Evolutionary conservation across 1,140 invertebrate species (phyloP).

Genomic region (Tenebrio molitor): DNA sequence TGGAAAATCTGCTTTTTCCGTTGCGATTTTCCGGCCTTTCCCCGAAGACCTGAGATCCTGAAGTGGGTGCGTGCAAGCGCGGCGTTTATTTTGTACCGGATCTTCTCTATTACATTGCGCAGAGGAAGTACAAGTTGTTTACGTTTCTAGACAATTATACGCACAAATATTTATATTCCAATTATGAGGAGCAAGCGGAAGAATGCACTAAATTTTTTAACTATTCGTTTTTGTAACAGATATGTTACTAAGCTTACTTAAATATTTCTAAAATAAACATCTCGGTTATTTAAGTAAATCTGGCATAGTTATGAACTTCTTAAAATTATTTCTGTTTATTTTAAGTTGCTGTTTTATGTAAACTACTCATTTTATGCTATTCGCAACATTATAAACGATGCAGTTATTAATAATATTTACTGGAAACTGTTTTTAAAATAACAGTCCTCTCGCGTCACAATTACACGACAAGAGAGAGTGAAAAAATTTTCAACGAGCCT

Average conservation of each 20-base stretch:
- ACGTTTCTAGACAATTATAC: conserved; percentile 43
- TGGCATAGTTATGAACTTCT: conserved; percentile 48
- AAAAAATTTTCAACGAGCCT: no score
- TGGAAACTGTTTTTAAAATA: conserved; percentile 29
- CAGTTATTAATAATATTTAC: conserved; percentile 49
- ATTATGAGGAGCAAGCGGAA: conserved; percentile 48
- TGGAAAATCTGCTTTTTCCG: no score
- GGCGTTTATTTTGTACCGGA: conserved; percentile 37
- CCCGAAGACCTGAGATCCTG: not conserved
- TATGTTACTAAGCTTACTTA: conserved; percentile 47
- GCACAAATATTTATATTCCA: conserved; percentile 48
- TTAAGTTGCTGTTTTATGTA: conserved; percentile 48
- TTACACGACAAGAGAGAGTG: conserved; percentile 20
- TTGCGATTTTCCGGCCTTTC: no score
- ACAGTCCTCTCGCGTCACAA: not conserved
- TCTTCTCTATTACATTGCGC: conserved; percentile 36
- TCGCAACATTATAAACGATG: conserved; percentile 43
- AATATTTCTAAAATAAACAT: conserved; percentile 50
- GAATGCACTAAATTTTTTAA: conserved; percentile 51
- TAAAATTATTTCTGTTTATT: conserved; percentile 49
- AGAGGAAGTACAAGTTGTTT: conserved; percentile 45
- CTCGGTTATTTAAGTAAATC: conserved; percentile 48
- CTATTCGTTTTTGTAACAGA: conserved; percentile 38
- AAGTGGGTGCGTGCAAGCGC: not conserved
- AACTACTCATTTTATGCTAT: conserved; percentile 46